These are phyloP conservation scores for Oryzias woworae DNA, from an alignment of 2,113 vertebrate species.

Conservation along the genomic window DNA sequence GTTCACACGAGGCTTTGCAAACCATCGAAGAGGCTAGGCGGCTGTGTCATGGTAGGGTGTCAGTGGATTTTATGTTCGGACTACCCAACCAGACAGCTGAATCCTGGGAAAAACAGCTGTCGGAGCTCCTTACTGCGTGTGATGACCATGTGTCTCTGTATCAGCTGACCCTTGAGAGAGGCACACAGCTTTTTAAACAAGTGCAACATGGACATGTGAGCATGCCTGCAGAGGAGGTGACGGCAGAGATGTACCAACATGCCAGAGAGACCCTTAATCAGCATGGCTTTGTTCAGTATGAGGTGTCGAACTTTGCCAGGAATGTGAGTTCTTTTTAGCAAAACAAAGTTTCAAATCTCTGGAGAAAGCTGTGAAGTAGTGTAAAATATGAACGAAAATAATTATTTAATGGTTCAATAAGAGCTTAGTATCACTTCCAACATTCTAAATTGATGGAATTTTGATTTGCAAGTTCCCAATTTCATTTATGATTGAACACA, in stretches of 20 bases:
- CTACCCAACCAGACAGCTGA: slow-evolving; percentile 80
- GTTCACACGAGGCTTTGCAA: slow-evolving; percentile 69
- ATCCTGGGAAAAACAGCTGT: slow-evolving; percentile 80
- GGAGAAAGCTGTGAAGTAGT: background rate
- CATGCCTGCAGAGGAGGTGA: slow-evolving; percentile 70
- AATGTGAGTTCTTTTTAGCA: slow-evolving; percentile 76
- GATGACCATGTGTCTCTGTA: slow-evolving; percentile 92
- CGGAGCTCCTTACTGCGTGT: slow-evolving; percentile 74
- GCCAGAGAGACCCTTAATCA: slow-evolving; percentile 74
- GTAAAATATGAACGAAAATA: background rate
- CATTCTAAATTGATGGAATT: too few species aligned
- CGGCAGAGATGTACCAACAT: slow-evolving; percentile 84
- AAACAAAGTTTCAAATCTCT: background rate
- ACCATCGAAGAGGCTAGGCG: slow-evolving; percentile 78
- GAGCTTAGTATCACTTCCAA: too few species aligned
- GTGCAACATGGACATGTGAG: slow-evolving; percentile 71
- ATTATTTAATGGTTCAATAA: background rate
- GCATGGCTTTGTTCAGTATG: slow-evolving; percentile 86
- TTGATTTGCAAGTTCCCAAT: too few species aligned
- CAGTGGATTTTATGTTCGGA: slow-evolving; percentile 89
- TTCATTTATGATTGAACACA: too few species aligned
- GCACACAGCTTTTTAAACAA: slow-evolving; percentile 83
- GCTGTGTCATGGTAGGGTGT: slow-evolving; percentile 85
- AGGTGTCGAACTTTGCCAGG: slow-evolving; percentile 93
- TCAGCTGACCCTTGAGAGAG: slow-evolving; percentile 90